phyloP scores from a whole-genome alignment of 2,888 invertebrate genomes.

The Tachystola acroxantha region DNA sequence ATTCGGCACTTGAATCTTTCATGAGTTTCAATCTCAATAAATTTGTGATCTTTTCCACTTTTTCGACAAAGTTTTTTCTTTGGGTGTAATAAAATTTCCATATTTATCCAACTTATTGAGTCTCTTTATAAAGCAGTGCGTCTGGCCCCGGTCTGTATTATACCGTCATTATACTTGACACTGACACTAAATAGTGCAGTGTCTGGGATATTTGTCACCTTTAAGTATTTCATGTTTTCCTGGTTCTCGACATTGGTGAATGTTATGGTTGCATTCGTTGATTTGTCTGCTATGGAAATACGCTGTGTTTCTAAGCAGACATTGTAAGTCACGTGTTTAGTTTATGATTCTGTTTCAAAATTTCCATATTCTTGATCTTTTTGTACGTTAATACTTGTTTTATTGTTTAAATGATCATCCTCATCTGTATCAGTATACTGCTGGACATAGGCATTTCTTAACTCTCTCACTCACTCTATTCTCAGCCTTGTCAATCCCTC shows the following conservation, averaged over 20 bases:
- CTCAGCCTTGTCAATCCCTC: no score
- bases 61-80: constrained; percentile 31
- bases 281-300: constrained; percentile 12
- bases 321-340: background rate
- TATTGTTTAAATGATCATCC: no score
- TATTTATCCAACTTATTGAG: constrained; percentile 37
- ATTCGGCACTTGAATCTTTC: constrained; percentile 42
- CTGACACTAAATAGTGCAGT: constrained; percentile 55
- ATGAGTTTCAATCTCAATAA: constrained; percentile 41
- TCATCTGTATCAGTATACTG: no score
- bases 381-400: no score
- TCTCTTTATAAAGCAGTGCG: constrained; percentile 40
- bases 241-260: constrained; percentile 9
- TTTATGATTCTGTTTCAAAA: no score
- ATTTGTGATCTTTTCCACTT: constrained; percentile 34
- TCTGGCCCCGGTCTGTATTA: constrained; percentile 38
- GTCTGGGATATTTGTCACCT: constrained; percentile 60
- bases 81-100: constrained; percentile 42
- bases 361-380: no score
- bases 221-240: constrained; percentile 45
- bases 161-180: constrained; percentile 26
- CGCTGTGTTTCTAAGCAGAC: background rate
- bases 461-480: no score
- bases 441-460: no score
- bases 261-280: constrained; percentile 10